Evolutionary conservation across 2,888 invertebrate genomes (phyloP).

Genomic region (Phortica okadai): DNA sequence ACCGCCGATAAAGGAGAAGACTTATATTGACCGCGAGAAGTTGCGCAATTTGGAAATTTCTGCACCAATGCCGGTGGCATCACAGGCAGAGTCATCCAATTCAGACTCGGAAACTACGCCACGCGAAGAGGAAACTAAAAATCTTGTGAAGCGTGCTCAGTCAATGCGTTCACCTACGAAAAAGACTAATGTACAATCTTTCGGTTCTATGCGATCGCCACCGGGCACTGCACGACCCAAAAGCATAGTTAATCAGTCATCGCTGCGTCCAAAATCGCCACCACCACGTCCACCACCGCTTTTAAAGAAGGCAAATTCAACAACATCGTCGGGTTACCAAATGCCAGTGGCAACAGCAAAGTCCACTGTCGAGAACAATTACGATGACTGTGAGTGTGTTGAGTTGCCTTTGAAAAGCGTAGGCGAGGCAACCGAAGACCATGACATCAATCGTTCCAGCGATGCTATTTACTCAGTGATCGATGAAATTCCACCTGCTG

Average conservation of each 20-base stretch:
- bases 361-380: conserved; percentile 78
- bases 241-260: conserved; percentile 79
- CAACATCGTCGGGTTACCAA: conserved; percentile 79
- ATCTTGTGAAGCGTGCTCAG: conserved; percentile 84
- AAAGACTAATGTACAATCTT: conserved; percentile 82
- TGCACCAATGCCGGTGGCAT: conserved; percentile 82
- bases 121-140: conserved; percentile 77
- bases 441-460: conserved; percentile 78
- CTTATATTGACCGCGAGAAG: conserved; percentile 83
- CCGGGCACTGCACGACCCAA: conserved; percentile 82
- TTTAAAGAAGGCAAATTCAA: conserved; percentile 74
- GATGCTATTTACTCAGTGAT: conserved; percentile 93
- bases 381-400: conserved; percentile 86
- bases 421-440: conserved; percentile 78
- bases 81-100: conserved; percentile 79
- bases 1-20: conserved; percentile 81
- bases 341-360: conserved; percentile 76
- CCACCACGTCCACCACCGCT: conserved; percentile 82
- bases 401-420: conserved; percentile 81
- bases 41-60: conserved; percentile 89
- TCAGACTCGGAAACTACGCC: conserved; percentile 74
- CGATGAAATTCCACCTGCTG: conserved; percentile 83
- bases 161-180: conserved; percentile 84
- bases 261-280: conserved; percentile 84
- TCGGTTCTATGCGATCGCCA: conserved; percentile 88